Base-by-base conservation (phyloP, 2,888 invertebrate genomes). In the Ligdia adustata region DNA sequence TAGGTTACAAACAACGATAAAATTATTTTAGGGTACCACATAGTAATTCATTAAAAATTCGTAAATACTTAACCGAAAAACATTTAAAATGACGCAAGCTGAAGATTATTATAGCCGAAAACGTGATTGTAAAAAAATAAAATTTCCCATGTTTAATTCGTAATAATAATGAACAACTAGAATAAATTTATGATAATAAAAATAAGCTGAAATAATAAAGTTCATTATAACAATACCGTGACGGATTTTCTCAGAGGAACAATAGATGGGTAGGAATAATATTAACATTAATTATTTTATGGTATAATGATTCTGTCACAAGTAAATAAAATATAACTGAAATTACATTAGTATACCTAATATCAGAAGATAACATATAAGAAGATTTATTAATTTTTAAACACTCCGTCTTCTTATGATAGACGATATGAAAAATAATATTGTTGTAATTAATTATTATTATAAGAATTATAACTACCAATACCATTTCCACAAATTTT, bases 201-300 rank as follows among this genome's bases (percentile, higher is more conserved):
- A n/a, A 31, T 40, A 9, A 31, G 14, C 14, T 39, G 6, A 31
- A 22, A 14, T 38, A 33, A 45, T 45, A 45, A 45, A 38, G 38
- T 33, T 33, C 24, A 4, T 32, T 9, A 32, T 6, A 32, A 40
- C 15, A 28, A 47, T 35, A 31, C 28, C 40, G 22, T 45, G 34
- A 31, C 33, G 39, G 15, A 24, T 35, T 31, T 40, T 47, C 46
- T 31, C 46, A 47, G 16, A 5, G 16, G 14, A 24, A 47, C 46
- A 40, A 47, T 47, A 35, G 34, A 16, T 28, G 9, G 43, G 32
- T 28, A 31, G 2, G 29, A 47, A 47, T 39, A 40, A 35, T 11
- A 35, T 47, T 47, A 33, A 7, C 40, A 40, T 35, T 20, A 22
- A 22, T 45, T 12, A 39, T 34, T 29, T 6, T 27, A 26, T 38